A percentile compares a stretch with the other conserved stretches of the same genome.
These are phyloP conservation scores for Papilio demoleus DNA, from an alignment of 2,888 invertebrate genomes.

Conservation along the genomic window DNA sequence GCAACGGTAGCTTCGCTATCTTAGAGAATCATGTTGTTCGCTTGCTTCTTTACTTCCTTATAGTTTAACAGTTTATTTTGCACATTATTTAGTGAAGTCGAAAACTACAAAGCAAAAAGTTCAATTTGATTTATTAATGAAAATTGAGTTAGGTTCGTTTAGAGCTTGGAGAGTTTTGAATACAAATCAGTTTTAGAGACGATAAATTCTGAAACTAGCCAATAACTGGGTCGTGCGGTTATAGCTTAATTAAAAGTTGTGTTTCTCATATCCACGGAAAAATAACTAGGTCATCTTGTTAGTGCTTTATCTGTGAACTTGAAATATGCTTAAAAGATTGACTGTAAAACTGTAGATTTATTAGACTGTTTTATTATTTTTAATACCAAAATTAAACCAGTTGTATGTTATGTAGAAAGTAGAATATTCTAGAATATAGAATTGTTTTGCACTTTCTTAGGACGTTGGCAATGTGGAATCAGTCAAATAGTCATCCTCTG, in stretches of 20 bases:
- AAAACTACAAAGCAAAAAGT: not conserved
- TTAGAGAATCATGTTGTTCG: too few relatives aligned
- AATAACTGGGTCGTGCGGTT: slow-evolving; percentile 14
- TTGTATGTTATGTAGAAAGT: too few relatives aligned
- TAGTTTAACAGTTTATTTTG: too few relatives aligned
- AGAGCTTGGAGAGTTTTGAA: not conserved
- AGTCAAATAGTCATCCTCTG: slow-evolving; percentile 91
- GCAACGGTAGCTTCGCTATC: too few relatives aligned
- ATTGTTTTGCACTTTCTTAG: too few relatives aligned
- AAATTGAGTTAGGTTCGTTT: not conserved
- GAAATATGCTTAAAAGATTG: too few relatives aligned
- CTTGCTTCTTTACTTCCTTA: too few relatives aligned
- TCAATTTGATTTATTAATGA: not conserved
- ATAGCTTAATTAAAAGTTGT: slow-evolving; percentile 18
- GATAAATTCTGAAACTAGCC: not conserved
- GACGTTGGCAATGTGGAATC: slow-evolving; percentile 92
- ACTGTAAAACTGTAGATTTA: too few relatives aligned
- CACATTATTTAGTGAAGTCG: not conserved
- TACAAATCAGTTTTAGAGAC: slow-evolving; percentile 18
- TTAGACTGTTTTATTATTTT: not conserved
- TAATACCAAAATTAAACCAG: not conserved
- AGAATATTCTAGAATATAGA: too few relatives aligned
- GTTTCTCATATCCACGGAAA: slow-evolving; percentile 32
- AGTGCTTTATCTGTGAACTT: not conserved
- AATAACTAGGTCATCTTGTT: slow-evolving; percentile 38